Base-by-base conservation (phyloP, 2,113 vertebrate species). In the Myxocyprinus asiaticus region DNA sequence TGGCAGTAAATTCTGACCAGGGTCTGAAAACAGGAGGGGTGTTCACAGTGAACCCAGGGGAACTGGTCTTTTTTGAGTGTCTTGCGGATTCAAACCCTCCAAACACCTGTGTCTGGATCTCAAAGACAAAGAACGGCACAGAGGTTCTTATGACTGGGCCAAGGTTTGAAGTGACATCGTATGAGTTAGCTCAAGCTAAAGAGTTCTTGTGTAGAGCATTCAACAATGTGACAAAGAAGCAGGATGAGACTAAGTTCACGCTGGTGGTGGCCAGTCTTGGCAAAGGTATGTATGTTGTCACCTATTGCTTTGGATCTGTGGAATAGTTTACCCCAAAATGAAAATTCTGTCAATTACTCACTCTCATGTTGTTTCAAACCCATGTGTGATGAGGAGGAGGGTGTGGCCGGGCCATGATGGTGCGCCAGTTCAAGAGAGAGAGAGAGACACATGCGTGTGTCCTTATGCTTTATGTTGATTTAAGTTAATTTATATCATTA, bases 21-120 rank as follows among this genome's bases (percentile, higher is more conserved):
- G 95, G 95, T 68, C 88, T 95, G 73, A 94, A 93, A 67, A 92
- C 94, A 12, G 94, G 95, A 3, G 91, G 92, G 5, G 95, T 98
- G 74, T 98, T 99, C 83, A 96, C 96, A 22, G 91, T 98, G 79
- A 95, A 95, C 67, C 78, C 93, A 1, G 96, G 96, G 50, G 94
- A 98, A 86, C 91, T 94, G 63, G 87, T 95, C 66, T 91, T 93
- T 73, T 97, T 99, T 4, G 90, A 98, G 77, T 99, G 97, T 88
- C 94, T 91, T 15, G 98, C 97, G 0, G 97, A 98, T 65, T 99
- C 98, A 67, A 96, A 98, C 78, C 98, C 98, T 45, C 96, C 98
- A 50, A 98, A 97, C 88, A 94, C 88, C 83, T 99, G 94, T 3
- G 94, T 91, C 2, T 99, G 98, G 98, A 94, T 96, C 84, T 94